Evolutionary conservation across 2,888 invertebrate species (phyloP), one percentile per base, ranked within the genome.

Genomic region (Drosophila rubida): DNA sequence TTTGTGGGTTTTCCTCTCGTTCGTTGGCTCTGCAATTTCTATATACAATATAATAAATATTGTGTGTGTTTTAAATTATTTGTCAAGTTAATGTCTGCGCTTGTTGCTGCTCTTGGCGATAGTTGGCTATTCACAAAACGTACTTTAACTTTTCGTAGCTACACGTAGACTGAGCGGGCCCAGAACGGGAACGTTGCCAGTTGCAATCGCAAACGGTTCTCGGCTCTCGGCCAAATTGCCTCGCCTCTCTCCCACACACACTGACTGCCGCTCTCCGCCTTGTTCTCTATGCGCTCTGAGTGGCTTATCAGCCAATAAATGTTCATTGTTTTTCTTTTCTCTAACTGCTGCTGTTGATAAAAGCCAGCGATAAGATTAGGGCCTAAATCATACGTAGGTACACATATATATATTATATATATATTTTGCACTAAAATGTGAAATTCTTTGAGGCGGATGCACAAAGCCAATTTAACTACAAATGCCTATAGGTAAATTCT

Each of bases 111-210:
- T 49, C 23, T 72, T 32, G 42, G 42, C 27, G 27, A 55, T 54
- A 35, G n/a, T 49, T 27, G 32, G n/a, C 61, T 54, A 30, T 27
- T 65, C 65, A 60, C 48, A 45, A 41, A 64, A 74, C 82, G 87
- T 87, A 85, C 87, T 82, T 82, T 51, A 75, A 85, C 83, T 77
- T 77, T 73, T 69, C 82, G 80, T 77, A 46, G 83, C 69, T 65
- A 65, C 73, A 73, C 74, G 72, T 87, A 77, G 65, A 84, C 83
- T 84, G 82, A 84, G 69, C 69, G 71, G 71, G 55, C 64, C 39
- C 49, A 57, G 58, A 77, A 68, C 70, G 64, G 58, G 66, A 73
- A 73, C 57, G 45, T 75, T 75, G 76, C 75, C 69, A 80, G 81
- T 70, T 62, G 58, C 64, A 50, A 74, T 45, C 58, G 71, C 55